Percentiles rank a stretch among this genome's conserved stretches.
Evolutionary conservation across 2,888 invertebrate genomes (phyloP).

Genomic region (Junonia oenone): DNA sequence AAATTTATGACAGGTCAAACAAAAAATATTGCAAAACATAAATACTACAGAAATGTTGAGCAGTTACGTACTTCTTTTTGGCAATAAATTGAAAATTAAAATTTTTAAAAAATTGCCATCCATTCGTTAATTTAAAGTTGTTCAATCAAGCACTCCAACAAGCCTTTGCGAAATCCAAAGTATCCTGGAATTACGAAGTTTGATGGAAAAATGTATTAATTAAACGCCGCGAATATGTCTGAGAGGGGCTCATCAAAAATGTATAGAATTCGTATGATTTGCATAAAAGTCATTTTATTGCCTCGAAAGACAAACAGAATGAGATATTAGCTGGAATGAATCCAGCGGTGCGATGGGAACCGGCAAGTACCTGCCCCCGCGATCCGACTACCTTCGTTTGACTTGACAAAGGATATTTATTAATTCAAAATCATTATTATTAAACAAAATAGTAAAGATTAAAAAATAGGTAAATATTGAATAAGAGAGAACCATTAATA

Average conservation of each 20-base stretch:
- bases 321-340: constrained; percentile 73
- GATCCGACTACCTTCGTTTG: constrained; percentile 1
- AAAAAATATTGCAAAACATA: neutral
- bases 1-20: constrained; percentile 22
- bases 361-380: constrained; percentile 27
- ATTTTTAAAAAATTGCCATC: neutral
- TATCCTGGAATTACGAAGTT: constrained; percentile 50
- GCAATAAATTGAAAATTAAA: too few species aligned
- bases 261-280: constrained; percentile 80
- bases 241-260: constrained; percentile 72
- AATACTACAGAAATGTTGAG: neutral
- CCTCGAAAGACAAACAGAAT: constrained; percentile 78
- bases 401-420: constrained; percentile 5
- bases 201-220: constrained; percentile 75
- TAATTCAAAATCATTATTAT: neutral
- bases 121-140: constrained; percentile 15
- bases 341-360: constrained; percentile 51
- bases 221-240: constrained; percentile 63
- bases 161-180: constrained; percentile 21
- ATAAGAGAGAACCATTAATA: too few species aligned
- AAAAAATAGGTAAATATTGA: too few species aligned
- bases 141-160: constrained; percentile 16
- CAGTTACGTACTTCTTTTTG: too few species aligned
- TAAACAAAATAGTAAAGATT: too few species aligned
- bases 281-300: constrained; percentile 80